Evolutionary conservation across 37 sponge, comb jelly and placozoan genomes (phyloP).

Genomic region (Theonella swinhoei): DNA sequence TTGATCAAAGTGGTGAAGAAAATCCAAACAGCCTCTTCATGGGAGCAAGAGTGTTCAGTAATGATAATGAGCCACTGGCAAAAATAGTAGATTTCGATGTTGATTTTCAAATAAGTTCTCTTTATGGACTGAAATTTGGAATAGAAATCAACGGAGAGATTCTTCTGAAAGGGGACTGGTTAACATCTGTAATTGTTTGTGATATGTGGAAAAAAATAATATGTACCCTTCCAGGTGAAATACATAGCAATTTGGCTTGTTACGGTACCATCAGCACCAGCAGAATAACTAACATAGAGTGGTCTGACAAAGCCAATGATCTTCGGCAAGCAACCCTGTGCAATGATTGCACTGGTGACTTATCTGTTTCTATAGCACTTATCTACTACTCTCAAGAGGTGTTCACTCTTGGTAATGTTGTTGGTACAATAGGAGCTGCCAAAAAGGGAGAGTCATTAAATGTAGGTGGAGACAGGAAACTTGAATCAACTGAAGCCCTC

Average conservation of each 20-base stretch:
- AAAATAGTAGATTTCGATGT: too few relatives aligned
- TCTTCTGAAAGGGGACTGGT: not conserved
- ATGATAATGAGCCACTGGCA: too few relatives aligned
- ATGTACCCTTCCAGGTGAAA: not conserved
- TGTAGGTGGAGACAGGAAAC: constrained; percentile 22
- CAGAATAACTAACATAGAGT: not conserved
- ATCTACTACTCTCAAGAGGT: not conserved
- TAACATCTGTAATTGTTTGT: too few relatives aligned
- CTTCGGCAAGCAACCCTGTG: not conserved
- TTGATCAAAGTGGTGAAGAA: too few relatives aligned
- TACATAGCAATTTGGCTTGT: not conserved
- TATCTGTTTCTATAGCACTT: constrained; percentile 6
- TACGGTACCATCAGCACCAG: not conserved
- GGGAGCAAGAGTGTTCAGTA: too few relatives aligned
- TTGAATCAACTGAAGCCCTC: not conserved
- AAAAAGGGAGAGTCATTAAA: constrained; percentile 24
- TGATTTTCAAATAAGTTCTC: too few relatives aligned
- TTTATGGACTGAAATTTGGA: too few relatives aligned
- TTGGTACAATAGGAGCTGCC: too few relatives aligned
- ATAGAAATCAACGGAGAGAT: too few relatives aligned
- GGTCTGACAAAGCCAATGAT: not conserved
- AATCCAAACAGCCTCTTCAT: too few relatives aligned
- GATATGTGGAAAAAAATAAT: constrained; percentile 3
- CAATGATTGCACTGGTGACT: not conserved
- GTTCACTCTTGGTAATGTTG: constrained; percentile 25